phyloP scores from a whole-genome alignment of 2,113 vertebrate genomes.

The Semicossyphus pulcher region DNA sequence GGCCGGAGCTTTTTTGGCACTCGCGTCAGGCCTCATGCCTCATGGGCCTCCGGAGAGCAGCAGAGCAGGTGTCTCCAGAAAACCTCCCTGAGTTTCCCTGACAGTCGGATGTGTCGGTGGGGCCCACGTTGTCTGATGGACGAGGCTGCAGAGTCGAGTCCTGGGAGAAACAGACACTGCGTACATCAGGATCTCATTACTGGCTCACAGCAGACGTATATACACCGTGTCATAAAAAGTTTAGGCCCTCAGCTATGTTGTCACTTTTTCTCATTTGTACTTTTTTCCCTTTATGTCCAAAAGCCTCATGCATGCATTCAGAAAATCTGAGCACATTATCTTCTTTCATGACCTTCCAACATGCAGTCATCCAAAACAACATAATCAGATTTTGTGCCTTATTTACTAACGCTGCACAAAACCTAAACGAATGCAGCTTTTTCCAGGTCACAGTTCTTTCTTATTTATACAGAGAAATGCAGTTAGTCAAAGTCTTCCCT shows the following conservation, averaged over 20 bases:
- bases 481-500: conserved; percentile 40
- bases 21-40: conserved; percentile 19
- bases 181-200: conserved; percentile 73
- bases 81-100: conserved; percentile 51
- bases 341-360: conserved; percentile 48
- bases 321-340: conserved; percentile 46
- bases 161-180: conserved; percentile 26
- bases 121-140: conserved; percentile 41
- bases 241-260: conserved; percentile 46
- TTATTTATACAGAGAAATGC: conserved; percentile 40
- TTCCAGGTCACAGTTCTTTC: conserved; percentile 32
- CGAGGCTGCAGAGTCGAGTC: conserved; percentile 16
- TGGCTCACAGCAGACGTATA: conserved; percentile 48
- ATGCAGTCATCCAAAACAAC: conserved; percentile 31
- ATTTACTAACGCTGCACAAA: conserved; percentile 35
- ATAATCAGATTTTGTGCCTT: conserved; percentile 49
- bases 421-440: conserved; percentile 23
- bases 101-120: conserved; percentile 51
- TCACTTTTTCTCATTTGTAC: conserved; percentile 65
- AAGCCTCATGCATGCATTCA: conserved; percentile 26
- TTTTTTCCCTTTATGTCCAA: conserved; percentile 50
- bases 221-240: conserved; percentile 59
- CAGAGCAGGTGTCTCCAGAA: conserved; percentile 65
- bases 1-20: conserved; percentile 22
- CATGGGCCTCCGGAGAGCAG: conserved; percentile 16